Evolutionary conservation across 2,888 invertebrate species (phyloP), one percentile per base, ranked within the genome.

Genomic region (Phaedon cochleariae): DNA sequence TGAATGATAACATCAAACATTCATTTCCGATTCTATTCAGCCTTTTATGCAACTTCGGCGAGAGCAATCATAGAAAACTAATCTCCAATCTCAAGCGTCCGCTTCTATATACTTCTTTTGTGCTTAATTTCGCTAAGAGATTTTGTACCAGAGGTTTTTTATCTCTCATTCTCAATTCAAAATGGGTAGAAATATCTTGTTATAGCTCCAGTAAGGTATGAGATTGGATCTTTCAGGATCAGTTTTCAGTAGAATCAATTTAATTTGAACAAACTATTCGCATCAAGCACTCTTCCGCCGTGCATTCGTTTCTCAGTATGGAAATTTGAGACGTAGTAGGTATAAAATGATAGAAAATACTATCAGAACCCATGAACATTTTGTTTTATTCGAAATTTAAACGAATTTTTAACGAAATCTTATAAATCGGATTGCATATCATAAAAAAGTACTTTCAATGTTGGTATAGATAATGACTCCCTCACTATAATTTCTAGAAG

Each of bases 1-100:
- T 76, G 74, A 73, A 69, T 68, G 81, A 81, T 81, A 81, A 79
- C 77, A 81, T 81, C 81, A 71, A 57, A 70, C 75, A 80, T 80
- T 81, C 80, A 80, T 80, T 79, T 78, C 77, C 75, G 77, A 79
- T 80, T 41, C 41, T 41, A 41, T 41, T 41, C 41, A 41, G 41
- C 15, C 41, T 41, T 41, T 41, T 41, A 41, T 41, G 7, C 41
- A 4, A 41, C 41, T n/a, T 15, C 4, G 41, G 15, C 15, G 41
- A 15, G 15, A 12, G 41, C 41, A 41, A 41, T 41, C 41, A 41
- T 41, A 41, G 41, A 41, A 26, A 41, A 41, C 41, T 41, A 41
- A 41, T 41, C 41, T 41, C 4, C 15, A 15, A 41, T 41, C 41
- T 41, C 41, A 41, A 41, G n/a, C n/a, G 41, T n/a, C 12, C 41